phyloP scores from a whole-genome alignment of 2,888 invertebrate genomes.

The Drosophila austrosaltans region DNA sequence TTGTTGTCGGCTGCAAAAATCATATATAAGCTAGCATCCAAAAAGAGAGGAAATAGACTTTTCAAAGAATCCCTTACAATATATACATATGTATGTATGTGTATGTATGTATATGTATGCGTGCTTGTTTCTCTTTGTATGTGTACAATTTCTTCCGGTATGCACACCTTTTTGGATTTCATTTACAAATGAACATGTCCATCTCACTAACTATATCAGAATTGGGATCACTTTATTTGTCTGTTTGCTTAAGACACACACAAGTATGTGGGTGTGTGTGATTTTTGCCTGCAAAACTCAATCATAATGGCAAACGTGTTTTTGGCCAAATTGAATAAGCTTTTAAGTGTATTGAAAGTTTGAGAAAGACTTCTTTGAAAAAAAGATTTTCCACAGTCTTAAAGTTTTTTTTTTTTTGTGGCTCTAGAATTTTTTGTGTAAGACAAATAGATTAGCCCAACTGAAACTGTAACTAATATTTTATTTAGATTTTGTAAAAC shows the following conservation, averaged over 20 bases:
- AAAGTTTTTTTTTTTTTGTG: neutral
- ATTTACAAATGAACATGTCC: slow-evolving; percentile 71
- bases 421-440: neutral
- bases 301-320: slow-evolving; percentile 75
- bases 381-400: neutral
- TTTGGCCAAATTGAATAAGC: slow-evolving; percentile 73
- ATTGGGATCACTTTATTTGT: slow-evolving; percentile 46
- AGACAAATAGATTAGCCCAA: neutral
- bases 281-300: slow-evolving; percentile 52
- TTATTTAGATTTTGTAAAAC: neutral
- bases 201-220: slow-evolving; percentile 31
- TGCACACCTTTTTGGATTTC: slow-evolving; percentile 73
- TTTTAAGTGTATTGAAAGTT: slow-evolving; percentile 66
- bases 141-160: slow-evolving; percentile 8
- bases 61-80: neutral
- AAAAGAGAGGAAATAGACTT: slow-evolving; percentile 37
- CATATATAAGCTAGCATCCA: slow-evolving; percentile 41
- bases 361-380: slow-evolving; percentile 16
- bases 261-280: slow-evolving; percentile 23
- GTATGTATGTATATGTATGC: neutral
- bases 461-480: neutral
- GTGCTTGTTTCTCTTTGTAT: neutral
- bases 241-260: slow-evolving; percentile 21
- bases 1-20: slow-evolving; percentile 58
- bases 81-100: neutral